These are phyloP conservation scores for Atlantisia rogersi DNA, from an alignment of 2,113 vertebrate species.

Conservation along the genomic window DNA sequence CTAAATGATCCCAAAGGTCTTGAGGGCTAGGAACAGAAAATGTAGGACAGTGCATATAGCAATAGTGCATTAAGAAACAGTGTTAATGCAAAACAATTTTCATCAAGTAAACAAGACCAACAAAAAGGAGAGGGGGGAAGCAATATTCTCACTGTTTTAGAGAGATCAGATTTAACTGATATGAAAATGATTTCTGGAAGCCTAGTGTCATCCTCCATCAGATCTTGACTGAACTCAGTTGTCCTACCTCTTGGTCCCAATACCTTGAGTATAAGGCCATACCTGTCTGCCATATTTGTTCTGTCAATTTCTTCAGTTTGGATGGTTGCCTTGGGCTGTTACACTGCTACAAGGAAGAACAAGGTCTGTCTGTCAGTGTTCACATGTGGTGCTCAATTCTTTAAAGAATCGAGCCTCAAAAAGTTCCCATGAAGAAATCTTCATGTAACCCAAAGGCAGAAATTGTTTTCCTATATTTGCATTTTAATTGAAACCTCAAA, in stretches of 20 bases:
- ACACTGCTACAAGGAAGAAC: background rate
- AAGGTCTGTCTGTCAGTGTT: background rate
- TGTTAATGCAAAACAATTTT: background rate
- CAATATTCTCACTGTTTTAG: background rate
- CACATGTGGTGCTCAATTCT: accelerated
- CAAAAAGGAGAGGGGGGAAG: background rate
- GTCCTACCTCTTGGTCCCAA: background rate
- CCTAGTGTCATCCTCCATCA: background rate
- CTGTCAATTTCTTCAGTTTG: background rate
- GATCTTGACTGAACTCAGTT: background rate
- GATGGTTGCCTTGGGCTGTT: background rate
- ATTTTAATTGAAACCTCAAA: background rate
- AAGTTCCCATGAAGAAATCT: background rate
- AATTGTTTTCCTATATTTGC: background rate
- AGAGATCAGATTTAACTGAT: background rate
- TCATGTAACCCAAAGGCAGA: background rate
- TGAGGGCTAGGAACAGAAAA: background rate
- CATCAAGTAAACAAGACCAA: background rate
- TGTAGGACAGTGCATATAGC: background rate
- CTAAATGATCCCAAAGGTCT: background rate
- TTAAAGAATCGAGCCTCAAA: background rate
- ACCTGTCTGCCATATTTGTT: background rate
- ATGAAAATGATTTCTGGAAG: background rate
- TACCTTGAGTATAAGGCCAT: background rate
- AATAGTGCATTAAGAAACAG: background rate